Evolutionary conservation across 2,797 vertebrate genomes (phyloP), one percentile per base, ranked within the genome.

Genomic region (Capromys pilorides): DNA sequence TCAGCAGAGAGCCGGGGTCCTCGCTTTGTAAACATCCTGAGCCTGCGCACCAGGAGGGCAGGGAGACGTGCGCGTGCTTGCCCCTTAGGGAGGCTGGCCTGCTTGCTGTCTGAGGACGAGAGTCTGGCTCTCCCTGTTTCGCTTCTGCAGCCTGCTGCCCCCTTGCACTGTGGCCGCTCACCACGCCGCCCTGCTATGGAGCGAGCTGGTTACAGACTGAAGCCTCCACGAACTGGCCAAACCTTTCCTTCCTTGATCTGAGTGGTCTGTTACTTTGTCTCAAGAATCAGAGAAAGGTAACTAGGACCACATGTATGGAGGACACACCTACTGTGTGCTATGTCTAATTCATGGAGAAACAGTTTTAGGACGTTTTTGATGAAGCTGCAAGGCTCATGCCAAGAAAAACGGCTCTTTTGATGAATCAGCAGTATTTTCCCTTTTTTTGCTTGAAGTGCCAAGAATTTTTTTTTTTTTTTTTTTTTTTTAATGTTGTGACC

Each of bases 381-480:
- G 51, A 5, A 28, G 6, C 66, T 67, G 4, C 59, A 39, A 77
- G 45, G 49, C 67, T 22, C 57, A 39, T 67, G 28, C 78, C 4
- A 18, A 75, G 82, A 36, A 86, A 86, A 84, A 77, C 10, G 2
- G 0, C n/a, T 90, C 26, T 62, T 59, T 79, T 45, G 14, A 83
- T 66, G 82, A 54, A 66, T 4, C 33, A 13, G 10, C 10, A 6
- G 6, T 21, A n/a, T 18, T 88, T 69, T 66, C 66, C 13, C 45
- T 39, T 78, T 88, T 82, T 78, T 78, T 66, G 67, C 18, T 64
- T 54, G 61, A 88, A n/a, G n/a, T 73, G 62, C 73, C 54, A 24
- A 54, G 80, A 78, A 82, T 49, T 54, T 82, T 57, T 80, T n/a
- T 45, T 73, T n/a, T 16, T 21, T 59, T 51, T 57, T 57, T 57